phyloP scores from a whole-genome alignment of 92 coral and sea anemone genomes.

The Umimayanthus kanabou region DNA sequence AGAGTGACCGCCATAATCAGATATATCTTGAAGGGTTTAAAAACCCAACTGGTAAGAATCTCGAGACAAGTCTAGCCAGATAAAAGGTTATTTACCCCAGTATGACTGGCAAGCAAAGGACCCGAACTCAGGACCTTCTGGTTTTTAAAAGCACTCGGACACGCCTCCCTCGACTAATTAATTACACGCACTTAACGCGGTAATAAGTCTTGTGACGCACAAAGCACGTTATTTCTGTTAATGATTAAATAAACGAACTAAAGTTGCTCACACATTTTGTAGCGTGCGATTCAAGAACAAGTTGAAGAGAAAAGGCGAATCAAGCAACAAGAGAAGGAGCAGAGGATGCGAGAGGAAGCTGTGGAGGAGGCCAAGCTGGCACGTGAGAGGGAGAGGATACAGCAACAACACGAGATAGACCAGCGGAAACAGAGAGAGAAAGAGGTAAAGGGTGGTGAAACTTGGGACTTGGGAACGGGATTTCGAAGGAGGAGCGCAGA shows the following conservation, averaged over 20 bases:
- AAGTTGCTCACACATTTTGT: background rate
- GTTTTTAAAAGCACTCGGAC: too few relatives aligned
- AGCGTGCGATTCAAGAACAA: constrained; percentile 96
- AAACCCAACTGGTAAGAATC: too few relatives aligned
- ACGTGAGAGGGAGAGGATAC: constrained; percentile 67
- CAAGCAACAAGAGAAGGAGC: constrained; percentile 81
- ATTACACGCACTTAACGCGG: background rate
- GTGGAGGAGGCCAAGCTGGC: constrained; percentile 76
- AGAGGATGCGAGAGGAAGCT: constrained; percentile 81
- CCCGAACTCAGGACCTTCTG: too few relatives aligned
- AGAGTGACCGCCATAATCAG: too few relatives aligned
- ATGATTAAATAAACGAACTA: background rate
- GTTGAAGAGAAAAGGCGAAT: constrained; percentile 90
- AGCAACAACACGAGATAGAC: constrained; percentile 71
- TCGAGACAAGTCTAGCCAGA: too few relatives aligned
- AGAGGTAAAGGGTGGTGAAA: constrained; percentile 62
- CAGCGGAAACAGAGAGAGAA: constrained; percentile 68
- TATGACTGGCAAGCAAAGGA: too few relatives aligned
- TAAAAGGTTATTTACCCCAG: too few relatives aligned
- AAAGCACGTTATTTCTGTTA: background rate
- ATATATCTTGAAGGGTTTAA: too few relatives aligned
- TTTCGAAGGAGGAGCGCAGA: too few relatives aligned
- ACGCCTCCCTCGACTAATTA: background rate
- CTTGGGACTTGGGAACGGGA: too few relatives aligned
- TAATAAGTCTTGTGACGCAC: constrained; percentile 20